These are phyloP conservation scores for Podarcis lilfordi DNA, from an alignment of 2,797 vertebrate genomes.

Conservation along the genomic window DNA sequence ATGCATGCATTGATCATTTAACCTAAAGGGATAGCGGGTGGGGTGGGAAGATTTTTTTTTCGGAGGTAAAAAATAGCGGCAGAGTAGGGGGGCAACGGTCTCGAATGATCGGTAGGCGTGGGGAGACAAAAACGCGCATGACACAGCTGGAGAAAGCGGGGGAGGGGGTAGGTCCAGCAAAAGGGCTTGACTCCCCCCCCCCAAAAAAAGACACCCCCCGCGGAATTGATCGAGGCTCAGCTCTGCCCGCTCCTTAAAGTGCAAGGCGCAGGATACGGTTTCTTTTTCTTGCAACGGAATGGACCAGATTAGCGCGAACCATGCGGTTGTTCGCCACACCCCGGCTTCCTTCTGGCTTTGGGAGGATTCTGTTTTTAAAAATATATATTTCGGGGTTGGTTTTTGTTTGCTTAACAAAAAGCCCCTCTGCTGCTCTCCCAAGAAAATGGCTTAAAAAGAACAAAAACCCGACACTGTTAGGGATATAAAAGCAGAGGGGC, in stretches of 20 bases:
- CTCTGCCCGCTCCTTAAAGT: neutral
- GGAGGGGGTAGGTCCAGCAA: neutral
- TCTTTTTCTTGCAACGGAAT: neutral
- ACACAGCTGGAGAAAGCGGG: too few species aligned
- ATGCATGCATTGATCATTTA: too few species aligned
- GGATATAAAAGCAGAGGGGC: too few species aligned
- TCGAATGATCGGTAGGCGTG: neutral
- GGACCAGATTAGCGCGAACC: neutral
- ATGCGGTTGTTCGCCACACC: neutral
- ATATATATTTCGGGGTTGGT: too few species aligned
- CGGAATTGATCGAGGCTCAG: neutral
- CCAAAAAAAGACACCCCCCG: neutral
- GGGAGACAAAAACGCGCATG: neutral
- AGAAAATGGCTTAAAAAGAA: too few species aligned
- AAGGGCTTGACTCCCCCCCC: neutral
- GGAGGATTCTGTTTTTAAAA: too few species aligned
- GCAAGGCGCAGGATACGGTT: neutral
- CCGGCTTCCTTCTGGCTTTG: neutral
- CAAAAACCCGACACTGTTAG: too few species aligned
- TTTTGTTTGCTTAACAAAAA: neutral
- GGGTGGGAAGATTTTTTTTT: neutral
- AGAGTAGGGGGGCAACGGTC: too few species aligned
- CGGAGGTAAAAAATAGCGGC: neutral
- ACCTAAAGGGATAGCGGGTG: too few species aligned
- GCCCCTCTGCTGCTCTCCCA: accelerated